Evolutionary conservation across 2,888 invertebrate species (phyloP), one percentile per base, ranked within the genome.

Genomic region (Tipula lateralis): DNA sequence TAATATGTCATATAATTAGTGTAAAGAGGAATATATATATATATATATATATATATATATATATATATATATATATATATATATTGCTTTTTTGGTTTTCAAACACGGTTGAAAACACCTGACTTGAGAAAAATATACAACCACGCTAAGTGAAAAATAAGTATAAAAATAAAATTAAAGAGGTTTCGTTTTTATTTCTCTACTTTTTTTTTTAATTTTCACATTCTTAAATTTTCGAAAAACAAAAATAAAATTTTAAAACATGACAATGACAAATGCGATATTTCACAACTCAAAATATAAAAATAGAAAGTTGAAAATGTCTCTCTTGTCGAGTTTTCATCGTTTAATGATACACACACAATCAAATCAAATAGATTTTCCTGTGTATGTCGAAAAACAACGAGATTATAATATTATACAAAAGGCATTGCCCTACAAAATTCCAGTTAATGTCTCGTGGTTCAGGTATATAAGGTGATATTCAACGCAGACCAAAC

Each of bases 251-350:
- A 66, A 66, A 66, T 66, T 24, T 66, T 66, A 19, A 66, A 66
- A 66, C 66, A 66, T 66, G 66, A 66, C 66, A 66, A 66, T 66
- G 66, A 66, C 66, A 66, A 66, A 66, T 66, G 66, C 66, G 66
- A 66, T 66, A 66, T 66, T 66, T 66, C 66, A 66, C 66, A 66
- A 66, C 24, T 66, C 24, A 66, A 66, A 66, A 66, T 19, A 66
- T 66, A 66, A 66, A 66, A 24, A 66, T 66, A 66, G 66, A 66
- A 66, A 66, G 1, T 66, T 12, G 66, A 66, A 66, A 66, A 66
- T 66, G 66, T 66, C 66, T 66, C 66, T 66, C 66, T 66, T 66
- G 19, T 66, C 19, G 66, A 66, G 6, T 66, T 66, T 66, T 66
- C 66, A 66, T 66, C 66, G 66, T 66, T 66, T 24, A 66, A 24